Base-by-base conservation (phyloP, 1,140 invertebrate genomes). In the Euura saliciscinereae region DNA sequence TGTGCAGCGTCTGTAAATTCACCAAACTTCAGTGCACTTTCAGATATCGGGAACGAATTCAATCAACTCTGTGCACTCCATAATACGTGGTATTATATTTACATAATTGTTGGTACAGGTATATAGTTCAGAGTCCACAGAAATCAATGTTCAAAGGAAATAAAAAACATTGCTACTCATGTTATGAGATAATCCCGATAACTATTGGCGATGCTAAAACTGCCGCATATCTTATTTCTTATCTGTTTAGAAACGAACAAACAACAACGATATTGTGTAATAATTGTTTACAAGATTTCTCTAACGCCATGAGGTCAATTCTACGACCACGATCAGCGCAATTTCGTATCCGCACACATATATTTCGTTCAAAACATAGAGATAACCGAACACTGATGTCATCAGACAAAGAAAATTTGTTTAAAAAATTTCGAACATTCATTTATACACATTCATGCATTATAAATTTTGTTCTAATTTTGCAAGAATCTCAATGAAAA, bases 251-350 rank as follows among this genome's bases (percentile, higher is more conserved):
- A 28, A 8, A 59, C 7, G 7, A 70, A 8, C 42, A 70, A 46
- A 8, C 70, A 71, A 71, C 51, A 3, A 66, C 43, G 28, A 42
- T 66, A 65, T 65, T 64, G 3, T 28, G n/a, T n/a, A n/a, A 59
- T 10, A 11, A 43, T 75, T 71, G 10, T 43, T 43, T 45, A 69
- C 8, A 66, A 6, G 45, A 43, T 72, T 76, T 43, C 28, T 28
- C 6, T 0, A 72, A 44, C 45, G 11, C 42, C 28, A 11, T 72
- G 44, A 68, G n/a, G 8, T 11, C 28, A 72, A 28, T 68, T 69
- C n/a, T n/a, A 45, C 46, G 13, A 6, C 11, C 42, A 44, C 3
- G 28, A 28, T 28, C 28, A 28, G 28, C 28, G 28, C 28, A 28
- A 1, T 28, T 28, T 28, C 28, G 28, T 28, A 28, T 28, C 28